A percentile compares a stretch with the other conserved stretches of the same genome.
phyloP scores from a whole-genome alignment of 1,140 invertebrate genomes.

The Pectinophora gossypiella region DNA sequence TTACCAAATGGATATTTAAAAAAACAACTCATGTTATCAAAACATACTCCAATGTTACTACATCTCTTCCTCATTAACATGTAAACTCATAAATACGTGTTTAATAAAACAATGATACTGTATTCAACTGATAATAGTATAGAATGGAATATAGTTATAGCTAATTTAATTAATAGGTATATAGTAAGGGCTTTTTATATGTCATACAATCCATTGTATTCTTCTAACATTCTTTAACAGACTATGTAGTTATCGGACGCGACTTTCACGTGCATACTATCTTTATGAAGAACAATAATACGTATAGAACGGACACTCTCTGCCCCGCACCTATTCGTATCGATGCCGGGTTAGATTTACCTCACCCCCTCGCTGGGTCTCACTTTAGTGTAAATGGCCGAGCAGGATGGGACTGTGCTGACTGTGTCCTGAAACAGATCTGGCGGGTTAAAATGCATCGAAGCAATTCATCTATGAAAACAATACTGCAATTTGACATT shows the following conservation, averaged over 20 bases:
- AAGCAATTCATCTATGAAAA: not conserved
- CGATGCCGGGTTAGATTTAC: not conserved
- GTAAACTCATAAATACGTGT: slow-evolving; percentile 27
- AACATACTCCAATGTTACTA: not conserved
- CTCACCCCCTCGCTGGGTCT: not conserved
- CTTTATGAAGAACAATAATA: not conserved
- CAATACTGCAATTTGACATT: not conserved
- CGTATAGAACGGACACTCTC: not conserved
- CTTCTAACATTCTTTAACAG: slow-evolving; percentile 26
- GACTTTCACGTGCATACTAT: too few relatives aligned
- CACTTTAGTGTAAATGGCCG: too few relatives aligned
- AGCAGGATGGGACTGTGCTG: too few relatives aligned
- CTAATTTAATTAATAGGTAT: slow-evolving; percentile 67
- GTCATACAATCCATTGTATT: slow-evolving; percentile 29
- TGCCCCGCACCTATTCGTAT: not conserved
- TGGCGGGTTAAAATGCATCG: not conserved
- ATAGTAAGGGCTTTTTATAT: slow-evolving; percentile 60
- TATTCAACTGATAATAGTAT: slow-evolving; percentile 63
- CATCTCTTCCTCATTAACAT: not conserved
- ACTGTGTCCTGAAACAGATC: too few relatives aligned
- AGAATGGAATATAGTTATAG: slow-evolving; percentile 57
- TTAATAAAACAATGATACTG: slow-evolving; percentile 44
- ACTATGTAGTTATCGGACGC: not conserved
- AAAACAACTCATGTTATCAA: not conserved
- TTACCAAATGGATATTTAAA: not conserved